Evolutionary conservation across 1,140 invertebrate genomes (phyloP).

Genomic region (Drosophila hydei): DNA sequence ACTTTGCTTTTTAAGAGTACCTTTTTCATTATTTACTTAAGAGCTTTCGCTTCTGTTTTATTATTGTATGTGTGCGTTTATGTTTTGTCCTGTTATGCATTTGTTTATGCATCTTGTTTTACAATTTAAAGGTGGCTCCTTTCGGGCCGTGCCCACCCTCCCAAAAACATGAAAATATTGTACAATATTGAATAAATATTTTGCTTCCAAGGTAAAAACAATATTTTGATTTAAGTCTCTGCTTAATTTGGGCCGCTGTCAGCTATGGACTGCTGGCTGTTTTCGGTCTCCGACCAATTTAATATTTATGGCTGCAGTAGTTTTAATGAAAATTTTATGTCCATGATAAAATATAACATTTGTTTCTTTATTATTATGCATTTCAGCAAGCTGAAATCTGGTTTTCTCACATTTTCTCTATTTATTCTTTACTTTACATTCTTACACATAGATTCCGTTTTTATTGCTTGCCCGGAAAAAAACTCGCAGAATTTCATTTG

Average conservation of each 20-base stretch:
- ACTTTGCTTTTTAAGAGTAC: conserved; percentile 44
- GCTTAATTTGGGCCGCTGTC: conserved; percentile 57
- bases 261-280: conserved; percentile 7
- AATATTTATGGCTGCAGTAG: conserved; percentile 71
- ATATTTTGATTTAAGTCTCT: conserved; percentile 77
- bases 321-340: conserved; percentile 45
- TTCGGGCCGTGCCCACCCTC: conserved; percentile 47
- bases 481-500: conserved; percentile 75
- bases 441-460: conserved; percentile 48
- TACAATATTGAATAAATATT: conserved; percentile 80
- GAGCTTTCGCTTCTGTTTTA: conserved; percentile 53
- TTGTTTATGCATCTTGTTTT: conserved; percentile 81
- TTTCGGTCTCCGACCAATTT: conserved; percentile 57
- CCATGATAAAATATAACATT: conserved; percentile 22
- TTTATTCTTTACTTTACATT: conserved; percentile 28
- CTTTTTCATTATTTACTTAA: conserved; percentile 75
- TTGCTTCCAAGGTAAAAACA: conserved; percentile 80
- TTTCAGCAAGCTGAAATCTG: not conserved
- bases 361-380: not conserved
- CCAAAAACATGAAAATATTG: conserved; percentile 55
- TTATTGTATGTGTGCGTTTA: conserved; percentile 39
- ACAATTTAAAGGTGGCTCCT: conserved; percentile 80
- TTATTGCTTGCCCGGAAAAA: conserved; percentile 46
- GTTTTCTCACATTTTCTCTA: conserved; percentile 1
- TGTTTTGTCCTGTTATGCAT: conserved; percentile 55